Conservation (phyloP, 2,113 vertebrate species). For the Colaptes auratus region DNA sequence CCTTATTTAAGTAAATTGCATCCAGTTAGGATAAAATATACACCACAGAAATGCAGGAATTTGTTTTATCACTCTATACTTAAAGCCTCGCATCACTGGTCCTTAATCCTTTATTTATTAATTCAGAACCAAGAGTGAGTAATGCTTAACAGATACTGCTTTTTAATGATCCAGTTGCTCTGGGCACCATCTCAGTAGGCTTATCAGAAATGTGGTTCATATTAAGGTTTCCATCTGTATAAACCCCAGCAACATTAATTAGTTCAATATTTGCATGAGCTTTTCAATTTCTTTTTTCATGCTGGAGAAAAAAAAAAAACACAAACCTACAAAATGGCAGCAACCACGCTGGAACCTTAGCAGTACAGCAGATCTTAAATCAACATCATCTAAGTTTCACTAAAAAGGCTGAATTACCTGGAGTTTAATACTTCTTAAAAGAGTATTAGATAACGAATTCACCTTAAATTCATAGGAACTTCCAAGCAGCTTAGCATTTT, state of each 20-base stretch:
- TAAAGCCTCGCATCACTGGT: constrained; percentile 36
- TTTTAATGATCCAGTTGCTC: background rate
- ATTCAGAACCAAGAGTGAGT: background rate
- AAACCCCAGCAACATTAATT: background rate
- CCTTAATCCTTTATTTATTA: constrained; percentile 59
- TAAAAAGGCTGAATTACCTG: background rate
- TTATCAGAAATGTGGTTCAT: background rate
- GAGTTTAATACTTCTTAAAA: background rate
- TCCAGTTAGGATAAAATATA: constrained; percentile 69
- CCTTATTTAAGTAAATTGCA: constrained; percentile 77
- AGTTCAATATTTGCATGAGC: background rate
- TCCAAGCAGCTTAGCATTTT: background rate
- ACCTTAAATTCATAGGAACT: background rate
- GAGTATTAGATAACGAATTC: background rate
- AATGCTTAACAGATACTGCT: background rate
- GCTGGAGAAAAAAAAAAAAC: background rate
- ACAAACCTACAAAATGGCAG: background rate
- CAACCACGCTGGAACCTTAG: background rate
- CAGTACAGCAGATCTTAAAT: background rate
- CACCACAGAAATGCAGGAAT: constrained; percentile 55
- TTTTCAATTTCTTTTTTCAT: background rate
- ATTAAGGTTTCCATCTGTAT: background rate
- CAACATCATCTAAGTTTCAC: background rate
- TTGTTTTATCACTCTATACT: constrained; percentile 63
- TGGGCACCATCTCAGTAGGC: background rate